A percentile compares a stretch with the other conserved stretches of the same genome.
phyloP scores from a whole-genome alignment of 2,113 vertebrate species.

The Sterna hirundo region DNA sequence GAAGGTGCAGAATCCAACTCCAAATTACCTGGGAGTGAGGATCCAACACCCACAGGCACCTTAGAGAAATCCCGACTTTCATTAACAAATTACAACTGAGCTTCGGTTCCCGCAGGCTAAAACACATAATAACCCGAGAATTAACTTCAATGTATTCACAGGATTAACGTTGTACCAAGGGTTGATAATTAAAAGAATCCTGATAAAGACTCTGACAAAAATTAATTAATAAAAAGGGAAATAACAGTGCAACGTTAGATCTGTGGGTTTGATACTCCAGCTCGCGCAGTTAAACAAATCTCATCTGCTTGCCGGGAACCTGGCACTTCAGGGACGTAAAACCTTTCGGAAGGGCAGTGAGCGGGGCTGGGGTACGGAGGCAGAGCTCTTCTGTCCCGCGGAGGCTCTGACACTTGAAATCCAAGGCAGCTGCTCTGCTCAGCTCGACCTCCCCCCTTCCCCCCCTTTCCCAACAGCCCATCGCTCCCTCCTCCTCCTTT shows the following conservation, averaged over 20 bases:
- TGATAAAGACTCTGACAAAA: conserved; percentile 16
- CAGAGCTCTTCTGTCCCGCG: background rate
- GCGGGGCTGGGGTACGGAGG: background rate
- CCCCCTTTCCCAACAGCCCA: background rate
- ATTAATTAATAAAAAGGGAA: conserved; percentile 9
- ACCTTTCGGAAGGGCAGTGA: background rate
- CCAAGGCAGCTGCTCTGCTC: background rate
- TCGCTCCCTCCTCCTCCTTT: background rate
- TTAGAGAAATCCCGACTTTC: background rate
- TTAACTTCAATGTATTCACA: background rate
- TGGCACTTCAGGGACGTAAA: background rate
- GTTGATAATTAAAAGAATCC: conserved; percentile 27
- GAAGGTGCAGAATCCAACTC: background rate
- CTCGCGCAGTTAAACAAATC: background rate
- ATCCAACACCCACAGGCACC: background rate
- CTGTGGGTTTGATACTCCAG: background rate
- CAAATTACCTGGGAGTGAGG: background rate
- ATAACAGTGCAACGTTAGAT: background rate
- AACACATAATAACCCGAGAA: background rate
- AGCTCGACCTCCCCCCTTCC: background rate
- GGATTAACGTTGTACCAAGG: background rate
- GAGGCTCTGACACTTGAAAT: background rate
- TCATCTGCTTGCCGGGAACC: background rate
- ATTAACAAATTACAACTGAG: background rate
- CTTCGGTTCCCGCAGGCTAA: background rate